Evolutionary conservation across 2,888 invertebrate genomes (phyloP), one percentile per base, ranked within the genome.

Genomic region (Ditula angustiorana): DNA sequence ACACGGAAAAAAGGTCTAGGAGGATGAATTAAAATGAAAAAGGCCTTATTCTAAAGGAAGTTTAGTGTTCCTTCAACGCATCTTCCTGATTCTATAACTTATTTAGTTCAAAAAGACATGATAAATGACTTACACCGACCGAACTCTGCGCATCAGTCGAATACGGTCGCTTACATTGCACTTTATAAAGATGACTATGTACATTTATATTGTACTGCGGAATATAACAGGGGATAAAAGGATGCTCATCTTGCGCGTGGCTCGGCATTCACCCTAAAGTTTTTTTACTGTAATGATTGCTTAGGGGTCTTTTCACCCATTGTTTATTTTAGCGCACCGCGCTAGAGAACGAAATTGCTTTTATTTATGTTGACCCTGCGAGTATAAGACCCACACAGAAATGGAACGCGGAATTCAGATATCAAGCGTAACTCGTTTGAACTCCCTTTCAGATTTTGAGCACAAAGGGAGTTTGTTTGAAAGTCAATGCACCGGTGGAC

Each of bases 211-310:
- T 59, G 50, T 52, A 23, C 62, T 13, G 28, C 13, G 30, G 23
- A 52, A 81, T 81, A 79, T 79, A 74, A 75, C 75, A 76, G 74
- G 75, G 73, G 77, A 77, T 75, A 71, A 79, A 79, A 77, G 78
- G 81, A 74, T 86, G 85, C 83, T 85, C 86, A 85, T 85, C 84
- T 83, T 74, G 75, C 74, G 72, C 70, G 75, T 19, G 41, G 33
- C 33, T 23, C 79, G 74, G 71, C 71, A 72, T 69, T 74, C 79
- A 81, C 84, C 81, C 77, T 70, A 72, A 75, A 75, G 72, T 75
- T 82, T 84, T 86, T 86, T 83, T 78, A 78, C 81, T 82, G 82
- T 85, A 86, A 86, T 81, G 77, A 84, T 83, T 81, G 81, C 79
- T 80, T 70, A 76, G 78, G 82, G 85, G 86, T 80, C 75, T 79